These are phyloP conservation scores for Epistrophe grossulariae DNA, from an alignment of 2,888 invertebrate genomes.

Conservation along the genomic window DNA sequence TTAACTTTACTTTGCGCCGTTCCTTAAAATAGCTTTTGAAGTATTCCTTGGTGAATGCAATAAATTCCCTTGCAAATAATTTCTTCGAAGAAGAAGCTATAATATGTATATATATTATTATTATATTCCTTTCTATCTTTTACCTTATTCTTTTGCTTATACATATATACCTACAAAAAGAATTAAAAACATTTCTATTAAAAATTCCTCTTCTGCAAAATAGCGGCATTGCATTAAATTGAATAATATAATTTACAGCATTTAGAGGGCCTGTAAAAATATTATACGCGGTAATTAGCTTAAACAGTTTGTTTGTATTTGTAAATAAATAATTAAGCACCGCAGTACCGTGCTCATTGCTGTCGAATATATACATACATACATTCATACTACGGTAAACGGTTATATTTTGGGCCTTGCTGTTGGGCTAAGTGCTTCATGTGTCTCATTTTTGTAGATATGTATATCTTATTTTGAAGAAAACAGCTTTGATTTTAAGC, in stretches of 20 bases:
- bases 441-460: too few species aligned
- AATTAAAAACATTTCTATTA: slow-evolving; percentile 38
- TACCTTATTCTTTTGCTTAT: neutral
- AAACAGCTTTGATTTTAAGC: too few species aligned
- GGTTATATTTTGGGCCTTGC: too few species aligned
- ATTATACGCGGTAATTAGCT: slow-evolving; percentile 49
- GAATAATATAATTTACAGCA: slow-evolving; percentile 56
- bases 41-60: slow-evolving; percentile 29
- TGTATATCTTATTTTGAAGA: too few species aligned
- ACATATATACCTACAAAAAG: too few species aligned
- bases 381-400: too few species aligned
- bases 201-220: slow-evolving; percentile 34
- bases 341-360: neutral
- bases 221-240: slow-evolving; percentile 33
- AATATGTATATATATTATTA: neutral
- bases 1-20: slow-evolving; percentile 21
- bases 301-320: slow-evolving; percentile 37
- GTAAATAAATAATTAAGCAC: slow-evolving; percentile 19
- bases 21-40: slow-evolving; percentile 27
- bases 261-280: slow-evolving; percentile 38
- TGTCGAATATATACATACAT: too few species aligned
- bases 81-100: slow-evolving; percentile 6
- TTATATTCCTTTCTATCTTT: slow-evolving; percentile 10
- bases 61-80: slow-evolving; percentile 39
- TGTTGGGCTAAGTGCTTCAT: too few species aligned